Base-by-base conservation (phyloP, 1,140 invertebrate species). In the Cherax quadricarinatus region DNA sequence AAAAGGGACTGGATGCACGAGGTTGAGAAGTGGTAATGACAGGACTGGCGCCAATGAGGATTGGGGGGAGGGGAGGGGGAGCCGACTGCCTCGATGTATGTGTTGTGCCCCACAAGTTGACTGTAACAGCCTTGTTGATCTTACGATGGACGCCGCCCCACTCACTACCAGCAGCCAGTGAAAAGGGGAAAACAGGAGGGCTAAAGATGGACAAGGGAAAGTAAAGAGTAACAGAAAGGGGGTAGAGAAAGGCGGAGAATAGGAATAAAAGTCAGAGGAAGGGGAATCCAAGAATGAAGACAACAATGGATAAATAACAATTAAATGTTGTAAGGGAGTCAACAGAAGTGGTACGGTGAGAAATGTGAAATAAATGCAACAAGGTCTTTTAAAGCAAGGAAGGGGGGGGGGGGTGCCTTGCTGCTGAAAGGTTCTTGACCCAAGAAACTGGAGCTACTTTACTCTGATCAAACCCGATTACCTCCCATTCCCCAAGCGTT, bases 41-140 rank as follows among this genome's bases (percentile, higher is more conserved):
- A 51, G 21, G 30, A 30, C 70, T 75, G 70, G 70, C 70, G 70
- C 70, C 70, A 75, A 75, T 75, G 70, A 73, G 53, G 53, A 14
- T 9, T 57, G 53, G 53, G 10, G 73, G 53, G 49, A 6, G 24
- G 16, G 53, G 24, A 41, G 66, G 84, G 7, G 24, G 51, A 6
- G 51, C 21, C 57, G 81, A 83, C 81, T 24, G 51, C 51, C n/a
- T 18, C 21, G 30, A 83, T 83, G 81, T 83, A 30, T 83, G 81
- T 83, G 81, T 83, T 83, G 81, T 60, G 81, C 81, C 24, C 81
- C 21, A 53, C 10, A 57, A 83, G 57, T 10, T 60, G 81, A 57
- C 81, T 60, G 53, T 83, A 83, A 57, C 51, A 7, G 51, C 57
- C 81, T 83, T 83, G 81, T 83, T 83, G 51, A 83, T 83, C 51